Base-by-base conservation (phyloP, 2,888 invertebrate species). In the Aphodius granarius region DNA sequence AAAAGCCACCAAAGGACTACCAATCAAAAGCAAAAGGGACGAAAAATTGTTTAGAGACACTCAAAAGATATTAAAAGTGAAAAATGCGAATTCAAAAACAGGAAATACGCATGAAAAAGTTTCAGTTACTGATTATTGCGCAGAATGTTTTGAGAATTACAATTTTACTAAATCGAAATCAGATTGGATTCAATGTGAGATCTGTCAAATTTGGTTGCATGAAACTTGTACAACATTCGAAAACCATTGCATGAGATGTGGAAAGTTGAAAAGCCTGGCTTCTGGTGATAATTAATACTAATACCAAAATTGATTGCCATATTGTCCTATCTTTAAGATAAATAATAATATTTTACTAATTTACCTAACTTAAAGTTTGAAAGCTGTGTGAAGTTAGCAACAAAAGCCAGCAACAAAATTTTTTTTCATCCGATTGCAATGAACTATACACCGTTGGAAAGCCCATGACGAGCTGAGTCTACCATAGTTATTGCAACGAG, bases 141-240 rank as follows among this genome's bases (percentile, higher is more conserved):
- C 19, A 63, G 71, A 79, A 75, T 78, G 78, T 72, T 78, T 78
- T 75, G 77, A 80, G 20, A 78, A 79, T 78, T 79, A 80, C 21
- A 79, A 78, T 78, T 78, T 79, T 72, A 78, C 75, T 75, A 78
- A 78, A 78, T 79, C 76, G 23, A 78, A 77, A 78, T 77, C 75
- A 77, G 78, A 79, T 78, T 75, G 73, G 73, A 75, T 75, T 73
- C 66, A 75, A 66, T 75, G 73, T 75, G 15, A 73, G 73, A 75
- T 73, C 66, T 75, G 75, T 73, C 73, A 68, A 63, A 66, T 73
- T 66, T 75, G 75, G 75, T 75, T 75, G 73, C 75, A 75, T 73
- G 75, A 75, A 75, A 75, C 65, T 62, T 75, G 75, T 75, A 74
- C 75, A 65, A 75, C 62, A 66, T 74, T 75, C 73, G 21, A 75